phyloP scores from a whole-genome alignment of 2,888 invertebrate species.

The Xanthorhoe spadicearia region DNA sequence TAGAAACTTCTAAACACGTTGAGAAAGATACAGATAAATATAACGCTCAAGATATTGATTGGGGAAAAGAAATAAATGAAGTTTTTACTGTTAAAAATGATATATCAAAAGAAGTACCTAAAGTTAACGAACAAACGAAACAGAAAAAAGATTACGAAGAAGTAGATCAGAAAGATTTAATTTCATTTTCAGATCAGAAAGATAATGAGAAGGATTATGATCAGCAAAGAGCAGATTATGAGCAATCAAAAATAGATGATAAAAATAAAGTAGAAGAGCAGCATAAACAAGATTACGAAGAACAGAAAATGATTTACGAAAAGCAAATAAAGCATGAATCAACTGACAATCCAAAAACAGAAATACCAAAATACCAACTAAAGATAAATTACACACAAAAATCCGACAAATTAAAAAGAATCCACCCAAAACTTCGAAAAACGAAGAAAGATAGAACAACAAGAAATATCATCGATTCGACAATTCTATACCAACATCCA shows the following conservation, averaged over 20 bases:
- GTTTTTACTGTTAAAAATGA: background rate
- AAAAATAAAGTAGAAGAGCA: background rate
- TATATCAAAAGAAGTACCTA: constrained; percentile 3
- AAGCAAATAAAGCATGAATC: background rate
- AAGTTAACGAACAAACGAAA: background rate
- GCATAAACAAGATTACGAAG: background rate
- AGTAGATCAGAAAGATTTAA: too few species aligned
- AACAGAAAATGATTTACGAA: background rate
- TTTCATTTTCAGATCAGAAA: too few species aligned
- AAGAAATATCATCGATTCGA: background rate
- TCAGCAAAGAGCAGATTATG: background rate
- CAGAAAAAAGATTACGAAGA: background rate
- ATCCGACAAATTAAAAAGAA: background rate
- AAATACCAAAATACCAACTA: background rate
- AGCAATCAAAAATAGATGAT: background rate
- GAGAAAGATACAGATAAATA: background rate
- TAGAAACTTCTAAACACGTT: background rate
- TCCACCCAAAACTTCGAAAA: background rate
- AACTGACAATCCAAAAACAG: background rate
- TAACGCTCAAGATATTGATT: constrained; percentile 10
- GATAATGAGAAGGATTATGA: background rate
- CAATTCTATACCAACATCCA: background rate
- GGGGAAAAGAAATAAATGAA: constrained; percentile 11
- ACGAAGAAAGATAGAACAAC: background rate
- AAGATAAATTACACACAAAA: background rate